Conservation (phyloP, 1,140 invertebrate genomes). For the Eurosta solidaginis region DNA sequence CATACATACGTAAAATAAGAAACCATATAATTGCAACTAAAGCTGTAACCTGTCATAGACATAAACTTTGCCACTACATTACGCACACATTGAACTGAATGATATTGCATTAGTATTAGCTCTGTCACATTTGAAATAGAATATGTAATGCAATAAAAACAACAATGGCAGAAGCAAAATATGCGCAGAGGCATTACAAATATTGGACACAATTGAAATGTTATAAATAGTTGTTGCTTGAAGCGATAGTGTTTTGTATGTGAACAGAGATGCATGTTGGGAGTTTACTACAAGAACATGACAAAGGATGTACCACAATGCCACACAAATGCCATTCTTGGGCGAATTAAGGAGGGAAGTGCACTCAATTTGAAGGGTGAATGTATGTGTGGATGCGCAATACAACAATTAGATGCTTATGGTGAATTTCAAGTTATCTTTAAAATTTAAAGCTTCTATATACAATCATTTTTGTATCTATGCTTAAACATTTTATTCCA, state of each 20-base stretch:
- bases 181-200: background rate
- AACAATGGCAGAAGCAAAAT: background rate
- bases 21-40: slow-evolving; percentile 1
- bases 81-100: slow-evolving; percentile 1
- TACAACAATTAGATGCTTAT: too few relatives aligned
- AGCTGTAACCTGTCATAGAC: background rate
- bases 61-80: slow-evolving; percentile 26
- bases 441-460: too few relatives aligned
- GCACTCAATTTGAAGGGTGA: too few relatives aligned
- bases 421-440: background rate
- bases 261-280: background rate
- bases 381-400: background rate
- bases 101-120: background rate
- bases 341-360: background rate
- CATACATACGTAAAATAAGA: too few relatives aligned
- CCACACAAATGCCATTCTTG: background rate
- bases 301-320: background rate
- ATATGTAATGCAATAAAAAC: slow-evolving; percentile 7
- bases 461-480: too few relatives aligned
- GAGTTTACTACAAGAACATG: background rate
- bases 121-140: background rate
- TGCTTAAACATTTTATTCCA: too few relatives aligned
- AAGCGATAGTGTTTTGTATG: background rate
- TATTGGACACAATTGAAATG: background rate
- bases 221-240: background rate